Evolutionary conservation across 2,113 vertebrate genomes (phyloP).

Genomic region (Typhlomys cinereus): DNA sequence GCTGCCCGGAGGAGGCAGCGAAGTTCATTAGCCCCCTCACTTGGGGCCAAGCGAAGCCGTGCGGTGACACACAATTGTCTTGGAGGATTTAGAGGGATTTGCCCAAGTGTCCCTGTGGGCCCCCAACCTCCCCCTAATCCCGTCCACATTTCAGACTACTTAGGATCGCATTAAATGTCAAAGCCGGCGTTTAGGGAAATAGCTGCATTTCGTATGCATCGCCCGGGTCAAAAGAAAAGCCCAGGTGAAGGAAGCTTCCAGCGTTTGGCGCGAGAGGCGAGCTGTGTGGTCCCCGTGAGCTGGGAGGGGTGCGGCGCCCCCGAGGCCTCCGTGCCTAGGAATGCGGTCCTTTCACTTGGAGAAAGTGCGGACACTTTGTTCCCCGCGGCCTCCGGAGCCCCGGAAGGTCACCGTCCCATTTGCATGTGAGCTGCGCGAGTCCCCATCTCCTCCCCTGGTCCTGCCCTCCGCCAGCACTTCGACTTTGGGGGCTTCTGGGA

Average conservation of each 20-base stretch:
- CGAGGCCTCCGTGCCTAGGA: constrained; percentile 70
- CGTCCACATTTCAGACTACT: constrained; percentile 79
- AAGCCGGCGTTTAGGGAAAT: constrained; percentile 80
- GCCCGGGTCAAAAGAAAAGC: constrained; percentile 65
- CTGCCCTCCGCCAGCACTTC: background rate
- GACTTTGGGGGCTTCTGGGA: background rate
- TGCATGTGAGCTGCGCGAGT: background rate
- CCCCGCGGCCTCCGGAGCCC: constrained; percentile 45
- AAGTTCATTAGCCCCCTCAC: constrained; percentile 71
- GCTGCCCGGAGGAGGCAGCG: constrained; percentile 3
- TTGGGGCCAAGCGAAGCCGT: constrained; percentile 68
- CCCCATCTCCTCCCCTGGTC: background rate
- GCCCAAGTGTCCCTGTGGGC: constrained; percentile 76
- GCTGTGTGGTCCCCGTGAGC: constrained; percentile 79
- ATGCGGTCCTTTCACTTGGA: constrained; percentile 83
- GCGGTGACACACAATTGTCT: constrained; percentile 76
- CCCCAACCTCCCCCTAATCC: constrained; percentile 74
- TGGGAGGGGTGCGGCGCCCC: constrained; percentile 58
- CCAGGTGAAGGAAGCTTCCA: constrained; percentile 33
- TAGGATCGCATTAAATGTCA: constrained; percentile 80
- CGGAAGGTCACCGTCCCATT: background rate
- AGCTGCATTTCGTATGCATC: constrained; percentile 73
- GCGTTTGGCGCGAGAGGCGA: constrained; percentile 55
- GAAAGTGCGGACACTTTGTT: constrained; percentile 69
- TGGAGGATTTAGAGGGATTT: constrained; percentile 78